Evolutionary conservation across 2,888 invertebrate genomes (phyloP).

Genomic region (Synanthedon myopaeformis): DNA sequence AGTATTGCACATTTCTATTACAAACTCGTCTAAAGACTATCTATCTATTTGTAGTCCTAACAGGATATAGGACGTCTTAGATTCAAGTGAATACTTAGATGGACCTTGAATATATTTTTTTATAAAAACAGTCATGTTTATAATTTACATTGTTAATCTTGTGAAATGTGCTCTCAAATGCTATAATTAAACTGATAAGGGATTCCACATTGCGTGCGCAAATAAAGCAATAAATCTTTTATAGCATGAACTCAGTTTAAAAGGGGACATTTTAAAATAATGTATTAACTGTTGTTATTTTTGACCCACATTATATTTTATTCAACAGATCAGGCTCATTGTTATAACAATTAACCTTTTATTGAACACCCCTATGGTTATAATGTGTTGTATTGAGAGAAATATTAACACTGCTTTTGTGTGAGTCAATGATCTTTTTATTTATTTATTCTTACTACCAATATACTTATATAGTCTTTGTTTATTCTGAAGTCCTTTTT

Average conservation of each 20-base stretch:
- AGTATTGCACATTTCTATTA: conserved; percentile 7
- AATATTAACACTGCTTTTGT: too few relatives aligned
- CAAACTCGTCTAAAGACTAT: not conserved
- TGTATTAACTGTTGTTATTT: not conserved
- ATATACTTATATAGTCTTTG: too few relatives aligned
- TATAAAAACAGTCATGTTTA: too few relatives aligned
- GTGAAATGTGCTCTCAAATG: not conserved
- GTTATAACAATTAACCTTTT: conserved; percentile 11
- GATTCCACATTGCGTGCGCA: not conserved
- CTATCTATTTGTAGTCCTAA: not conserved
- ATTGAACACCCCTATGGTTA: conserved; percentile 15
- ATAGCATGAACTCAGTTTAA: conserved; percentile 3
- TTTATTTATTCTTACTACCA: too few relatives aligned
- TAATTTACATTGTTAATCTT: not conserved
- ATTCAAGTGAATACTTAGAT: not conserved
- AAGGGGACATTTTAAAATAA: not conserved
- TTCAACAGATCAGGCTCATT: not conserved
- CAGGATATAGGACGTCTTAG: not conserved
- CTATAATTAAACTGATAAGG: conserved; percentile 1
- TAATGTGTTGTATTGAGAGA: conserved; percentile 2
- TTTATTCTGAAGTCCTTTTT: too few relatives aligned
- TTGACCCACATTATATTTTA: not conserved
- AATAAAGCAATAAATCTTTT: conserved; percentile 6
- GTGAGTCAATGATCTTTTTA: too few relatives aligned
- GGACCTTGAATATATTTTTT: too few relatives aligned